Conservation (phyloP, 2,888 invertebrate genomes). For the Limnephilus rhombicus region DNA sequence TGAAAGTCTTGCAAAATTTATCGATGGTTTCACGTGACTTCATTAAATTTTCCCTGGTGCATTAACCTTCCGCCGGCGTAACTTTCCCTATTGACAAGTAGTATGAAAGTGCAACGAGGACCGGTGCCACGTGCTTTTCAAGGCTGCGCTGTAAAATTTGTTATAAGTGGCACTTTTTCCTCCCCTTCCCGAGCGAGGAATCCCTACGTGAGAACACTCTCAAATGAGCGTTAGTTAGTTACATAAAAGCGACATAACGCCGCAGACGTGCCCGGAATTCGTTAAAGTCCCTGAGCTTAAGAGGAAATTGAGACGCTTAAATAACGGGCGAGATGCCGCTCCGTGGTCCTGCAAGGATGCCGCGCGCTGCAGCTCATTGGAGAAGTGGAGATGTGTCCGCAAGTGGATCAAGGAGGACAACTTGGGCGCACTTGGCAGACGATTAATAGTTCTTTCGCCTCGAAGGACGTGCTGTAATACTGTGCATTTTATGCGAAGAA, state of each 20-base stretch:
- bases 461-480: neutral
- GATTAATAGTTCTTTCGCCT: neutral
- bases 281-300: constrained; percentile 57
- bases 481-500: neutral
- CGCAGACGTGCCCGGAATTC: constrained; percentile 63
- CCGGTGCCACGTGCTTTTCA: constrained; percentile 39
- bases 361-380: neutral
- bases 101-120: constrained; percentile 40
- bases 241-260: constrained; percentile 63
- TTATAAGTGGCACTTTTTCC: constrained; percentile 64
- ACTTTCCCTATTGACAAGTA: constrained; percentile 52
- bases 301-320: constrained; percentile 65
- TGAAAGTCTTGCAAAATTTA: neutral
- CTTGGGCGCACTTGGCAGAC: neutral
- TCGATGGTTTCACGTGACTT: neutral
- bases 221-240: constrained; percentile 64
- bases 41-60: neutral
- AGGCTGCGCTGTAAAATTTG: constrained; percentile 57
- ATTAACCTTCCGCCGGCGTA: constrained; percentile 7
- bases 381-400: neutral
- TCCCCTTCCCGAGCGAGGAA: constrained; percentile 62
- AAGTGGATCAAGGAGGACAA: constrained; percentile 26
- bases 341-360: constrained; percentile 11
- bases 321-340: constrained; percentile 56
- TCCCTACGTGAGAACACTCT: constrained; percentile 64